Conservation (phyloP, 2,113 vertebrate genomes). For the Cyprinodon tularosa region DNA sequence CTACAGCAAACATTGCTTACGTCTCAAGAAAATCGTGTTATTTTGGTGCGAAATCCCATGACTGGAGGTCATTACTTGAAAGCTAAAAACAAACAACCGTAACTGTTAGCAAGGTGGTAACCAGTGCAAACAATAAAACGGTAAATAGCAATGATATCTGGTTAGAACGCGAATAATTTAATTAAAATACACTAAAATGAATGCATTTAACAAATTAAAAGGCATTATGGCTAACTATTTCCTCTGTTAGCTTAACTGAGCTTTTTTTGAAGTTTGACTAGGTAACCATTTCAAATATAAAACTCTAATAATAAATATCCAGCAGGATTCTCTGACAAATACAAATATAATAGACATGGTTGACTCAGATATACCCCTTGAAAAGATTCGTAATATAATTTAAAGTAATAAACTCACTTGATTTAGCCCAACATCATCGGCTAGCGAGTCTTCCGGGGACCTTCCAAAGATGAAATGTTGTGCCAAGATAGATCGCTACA, state of each 20-base stretch:
- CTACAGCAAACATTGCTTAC: not conserved
- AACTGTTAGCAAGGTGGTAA: slow-evolving; percentile 17
- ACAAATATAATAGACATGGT: rapidly evolving
- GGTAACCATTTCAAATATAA: slow-evolving; percentile 2
- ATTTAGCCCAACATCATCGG: slow-evolving; percentile 55
- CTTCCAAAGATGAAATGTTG: slow-evolving; percentile 41
- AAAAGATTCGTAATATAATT: not conserved
- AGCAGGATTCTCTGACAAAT: not conserved
- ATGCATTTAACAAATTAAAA: not conserved
- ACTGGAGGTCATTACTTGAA: not conserved
- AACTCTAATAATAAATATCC: not conserved
- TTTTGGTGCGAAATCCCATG: not conserved
- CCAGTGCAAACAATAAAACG: not conserved
- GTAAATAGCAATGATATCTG: not conserved
- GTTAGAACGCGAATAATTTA: rapidly evolving
- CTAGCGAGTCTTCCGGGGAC: slow-evolving; percentile 45
- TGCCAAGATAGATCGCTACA: slow-evolving; percentile 23
- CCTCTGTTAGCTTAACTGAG: slow-evolving; percentile 46
- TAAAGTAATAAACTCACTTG: slow-evolving; percentile 44
- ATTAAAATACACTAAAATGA: not conserved
- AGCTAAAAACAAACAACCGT: slow-evolving; percentile 13
- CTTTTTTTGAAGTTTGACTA: slow-evolving; percentile 17
- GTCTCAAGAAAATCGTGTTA: not conserved
- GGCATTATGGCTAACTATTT: not conserved
- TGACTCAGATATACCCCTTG: rapidly evolving